A percentile compares a stretch with the other conserved stretches of the same genome.
Evolutionary conservation across 2,797 vertebrate species (phyloP).

Genomic region (Neosilurus mollespiculum): DNA sequence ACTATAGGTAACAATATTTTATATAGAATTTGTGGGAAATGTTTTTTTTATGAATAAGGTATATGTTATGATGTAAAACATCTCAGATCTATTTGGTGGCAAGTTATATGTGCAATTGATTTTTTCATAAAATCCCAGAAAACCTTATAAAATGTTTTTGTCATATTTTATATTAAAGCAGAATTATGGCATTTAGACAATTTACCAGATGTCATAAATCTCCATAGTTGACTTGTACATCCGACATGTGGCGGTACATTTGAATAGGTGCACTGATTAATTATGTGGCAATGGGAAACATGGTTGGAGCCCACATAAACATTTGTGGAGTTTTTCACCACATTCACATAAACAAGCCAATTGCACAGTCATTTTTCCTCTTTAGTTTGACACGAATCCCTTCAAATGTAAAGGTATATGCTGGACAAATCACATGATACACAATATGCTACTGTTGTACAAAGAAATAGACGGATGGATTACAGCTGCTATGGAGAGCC

Average conservation of each 20-base stretch:
- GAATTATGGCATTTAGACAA: background rate
- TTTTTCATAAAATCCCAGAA: background rate
- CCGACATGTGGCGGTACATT: slow-evolving; percentile 8
- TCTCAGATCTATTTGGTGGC: background rate
- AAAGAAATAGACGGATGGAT: slow-evolving; percentile 35
- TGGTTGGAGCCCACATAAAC: slow-evolving; percentile 37
- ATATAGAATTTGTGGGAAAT: too few relatives aligned
- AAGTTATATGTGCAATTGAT: background rate
- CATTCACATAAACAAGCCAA: slow-evolving; percentile 15
- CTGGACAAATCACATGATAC: slow-evolving; percentile 34
- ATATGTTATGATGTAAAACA: background rate
- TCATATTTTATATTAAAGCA: background rate
- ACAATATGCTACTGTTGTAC: slow-evolving; percentile 47
- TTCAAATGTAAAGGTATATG: slow-evolving; percentile 42
- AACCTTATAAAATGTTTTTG: background rate
- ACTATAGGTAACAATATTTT: too few relatives aligned
- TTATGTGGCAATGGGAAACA: slow-evolving; percentile 38
- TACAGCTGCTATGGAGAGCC: slow-evolving; percentile 22
- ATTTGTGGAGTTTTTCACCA: slow-evolving; percentile 37
- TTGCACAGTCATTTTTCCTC: slow-evolving; percentile 36
- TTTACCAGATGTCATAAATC: slow-evolving; percentile 5
- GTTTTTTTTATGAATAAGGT: too few relatives aligned
- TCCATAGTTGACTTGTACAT: background rate
- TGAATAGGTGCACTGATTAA: slow-evolving; percentile 24
- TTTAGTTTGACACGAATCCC: slow-evolving; percentile 46